A percentile compares a stretch with the other conserved stretches of the same genome.
phyloP scores from a whole-genome alignment of 2,888 invertebrate genomes.

The Teleiodes luculella region DNA sequence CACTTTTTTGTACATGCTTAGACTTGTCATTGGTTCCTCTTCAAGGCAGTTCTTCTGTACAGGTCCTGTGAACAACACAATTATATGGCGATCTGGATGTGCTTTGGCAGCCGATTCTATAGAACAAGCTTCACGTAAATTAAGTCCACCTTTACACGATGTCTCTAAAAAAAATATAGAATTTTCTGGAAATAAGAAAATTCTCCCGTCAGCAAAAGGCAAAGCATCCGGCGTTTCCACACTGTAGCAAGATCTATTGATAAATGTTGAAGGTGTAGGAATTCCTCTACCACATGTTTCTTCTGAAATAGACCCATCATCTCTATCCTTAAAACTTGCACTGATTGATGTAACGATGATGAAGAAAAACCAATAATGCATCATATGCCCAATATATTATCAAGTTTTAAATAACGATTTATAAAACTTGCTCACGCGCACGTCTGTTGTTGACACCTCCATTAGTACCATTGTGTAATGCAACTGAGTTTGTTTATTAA shows the following conservation, averaged over 20 bases:
- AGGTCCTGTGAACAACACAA: conserved; percentile 74
- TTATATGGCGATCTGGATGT: conserved; percentile 76
- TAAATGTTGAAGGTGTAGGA: background rate
- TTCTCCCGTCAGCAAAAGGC: background rate
- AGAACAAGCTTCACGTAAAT: conserved; percentile 80
- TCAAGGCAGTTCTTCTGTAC: conserved; percentile 17
- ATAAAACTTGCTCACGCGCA: background rate
- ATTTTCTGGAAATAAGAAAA: background rate
- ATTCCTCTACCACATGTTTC: background rate
- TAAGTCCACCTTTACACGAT: conserved; percentile 72
- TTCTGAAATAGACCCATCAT: background rate
- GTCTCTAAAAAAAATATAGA: conserved; percentile 82
- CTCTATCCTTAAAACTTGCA: background rate
- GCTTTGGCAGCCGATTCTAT: conserved; percentile 81
- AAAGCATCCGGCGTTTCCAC: background rate
- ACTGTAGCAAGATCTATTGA: background rate
- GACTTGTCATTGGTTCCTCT: background rate
- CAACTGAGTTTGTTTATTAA: too few relatives aligned
- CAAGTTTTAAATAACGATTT: background rate
- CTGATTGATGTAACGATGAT: background rate
- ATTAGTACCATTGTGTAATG: too few relatives aligned
- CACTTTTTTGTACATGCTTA: background rate
- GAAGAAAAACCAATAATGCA: background rate
- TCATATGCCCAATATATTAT: background rate
- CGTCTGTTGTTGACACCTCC: too few relatives aligned